Percentiles rank a stretch among this genome's conserved stretches.
Conservation (phyloP, 1,140 invertebrate genomes). For the Antheraea pernyi region DNA sequence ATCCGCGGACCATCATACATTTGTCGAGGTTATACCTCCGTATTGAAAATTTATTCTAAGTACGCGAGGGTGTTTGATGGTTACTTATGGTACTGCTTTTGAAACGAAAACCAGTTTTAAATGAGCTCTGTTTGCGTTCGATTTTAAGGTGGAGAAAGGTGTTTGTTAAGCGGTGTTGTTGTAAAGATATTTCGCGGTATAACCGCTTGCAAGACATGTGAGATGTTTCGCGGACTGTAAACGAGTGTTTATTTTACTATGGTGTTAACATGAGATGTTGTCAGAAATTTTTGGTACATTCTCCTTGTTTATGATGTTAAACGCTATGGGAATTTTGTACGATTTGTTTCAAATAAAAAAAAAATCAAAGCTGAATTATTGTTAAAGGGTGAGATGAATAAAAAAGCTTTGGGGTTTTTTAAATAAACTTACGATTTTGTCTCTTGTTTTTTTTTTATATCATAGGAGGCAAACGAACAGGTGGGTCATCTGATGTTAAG, state of each 20-base stretch:
- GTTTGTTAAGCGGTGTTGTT: slow-evolving; percentile 5
- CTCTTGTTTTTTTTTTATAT: no score
- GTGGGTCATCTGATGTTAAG: no score
- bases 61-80: slow-evolving; percentile 58
- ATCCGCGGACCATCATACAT: slow-evolving; percentile 6
- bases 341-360: not conserved
- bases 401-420: no score
- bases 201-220: slow-evolving; percentile 50
- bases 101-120: slow-evolving; percentile 37
- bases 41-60: slow-evolving; percentile 76
- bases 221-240: slow-evolving; percentile 57
- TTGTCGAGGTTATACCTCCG: slow-evolving; percentile 26
- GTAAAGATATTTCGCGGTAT: slow-evolving; percentile 37
- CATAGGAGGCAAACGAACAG: no score
- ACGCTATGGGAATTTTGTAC: not conserved
- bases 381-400: no score
- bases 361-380: not conserved
- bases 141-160: not conserved
- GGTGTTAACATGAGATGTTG: slow-evolving; percentile 54
- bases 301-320: slow-evolving; percentile 10
- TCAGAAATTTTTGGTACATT: slow-evolving; percentile 32
- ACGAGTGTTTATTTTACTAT: slow-evolving; percentile 60
- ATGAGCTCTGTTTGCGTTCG: slow-evolving; percentile 22
- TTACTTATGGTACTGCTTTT: slow-evolving; percentile 61
- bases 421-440: no score